Base-by-base conservation (phyloP, 2,888 invertebrate genomes). In the Dryomyza anilis region DNA sequence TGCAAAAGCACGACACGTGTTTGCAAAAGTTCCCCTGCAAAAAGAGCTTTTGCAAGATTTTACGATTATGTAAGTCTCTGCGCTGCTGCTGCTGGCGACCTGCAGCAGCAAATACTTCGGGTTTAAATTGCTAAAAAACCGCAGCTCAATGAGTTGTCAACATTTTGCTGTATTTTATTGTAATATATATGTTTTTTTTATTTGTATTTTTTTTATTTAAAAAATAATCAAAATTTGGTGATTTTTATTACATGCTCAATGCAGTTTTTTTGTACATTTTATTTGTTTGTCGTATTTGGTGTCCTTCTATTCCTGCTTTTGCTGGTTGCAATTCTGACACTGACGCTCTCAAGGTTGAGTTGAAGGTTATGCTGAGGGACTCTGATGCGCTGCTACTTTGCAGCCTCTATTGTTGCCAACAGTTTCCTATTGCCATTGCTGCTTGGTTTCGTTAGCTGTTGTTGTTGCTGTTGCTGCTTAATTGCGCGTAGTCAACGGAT, bases 291-390 rank as follows among this genome's bases (percentile, higher is more conserved):
- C 29, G 6, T 25, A 19, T 61, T 39, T 56, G 12, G 12, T 58
- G 45, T 5, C 10, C 39, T 27, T 45, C 12, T 30, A 30, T 59
- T 57, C 10, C 10, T 16, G 59, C 23, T 63, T n/a, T 45, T 30
- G 39, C 21, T 57, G 3, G 7, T 33, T 63, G 29, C 53, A 64
- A 36, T 23, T 59, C 48, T 65, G 62, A 55, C 68, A 69, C 64
- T 66, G 70, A 67, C 58, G 65, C 39, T n/a, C n/a, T 46, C 70
- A 70, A 68, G 70, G 70, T 63, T 66, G 65, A 61, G 68, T 67
- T 69, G 69, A 69, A 69, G 69, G 69, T 66, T 65, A 66, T 50
- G 7, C n/a, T n/a, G 39, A 7, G 25, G 27, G 55, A n/a, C 19
- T 36, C 36, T 55, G 12, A 3, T 4, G 36, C 14, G 33, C 6